Evolutionary conservation across 2,888 invertebrate species (phyloP).

Genomic region (Mythimna pallens): DNA sequence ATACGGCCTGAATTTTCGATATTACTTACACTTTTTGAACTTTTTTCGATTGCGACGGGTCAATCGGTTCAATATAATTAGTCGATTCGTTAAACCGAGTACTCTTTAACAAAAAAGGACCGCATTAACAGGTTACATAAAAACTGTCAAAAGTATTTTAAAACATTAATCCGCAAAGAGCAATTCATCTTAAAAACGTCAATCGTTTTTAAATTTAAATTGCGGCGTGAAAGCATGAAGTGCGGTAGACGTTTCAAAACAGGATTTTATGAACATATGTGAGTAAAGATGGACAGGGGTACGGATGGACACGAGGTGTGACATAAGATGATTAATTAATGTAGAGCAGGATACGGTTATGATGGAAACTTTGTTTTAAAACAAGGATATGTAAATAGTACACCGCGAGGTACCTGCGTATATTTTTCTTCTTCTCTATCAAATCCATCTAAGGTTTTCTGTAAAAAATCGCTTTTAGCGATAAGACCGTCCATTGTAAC

Average conservation of each 20-base stretch:
- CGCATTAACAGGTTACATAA: slow-evolving; percentile 38
- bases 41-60: slow-evolving; percentile 15
- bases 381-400: no score
- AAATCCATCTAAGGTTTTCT: no score
- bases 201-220: slow-evolving; percentile 66
- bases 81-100: slow-evolving; percentile 31
- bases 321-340: slow-evolving; percentile 30
- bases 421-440: no score
- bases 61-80: slow-evolving; percentile 36
- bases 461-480: no score
- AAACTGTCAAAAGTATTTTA: slow-evolving; percentile 51
- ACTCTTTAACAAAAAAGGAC: slow-evolving; percentile 41
- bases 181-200: slow-evolving; percentile 61
- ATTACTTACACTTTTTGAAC: neutral
- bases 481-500: no score
- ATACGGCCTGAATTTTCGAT: neutral
- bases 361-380: neutral
- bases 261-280: slow-evolving; percentile 54
- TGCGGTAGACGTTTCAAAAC: slow-evolving; percentile 58
- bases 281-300: slow-evolving; percentile 14
- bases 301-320: slow-evolving; percentile 14
- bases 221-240: slow-evolving; percentile 59
- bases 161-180: slow-evolving; percentile 55
- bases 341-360: slow-evolving; percentile 5
- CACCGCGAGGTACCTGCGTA: no score